These are phyloP conservation scores for Petrocephalus sullivani DNA, from an alignment of 2,797 vertebrate genomes.

Conservation along the genomic window DNA sequence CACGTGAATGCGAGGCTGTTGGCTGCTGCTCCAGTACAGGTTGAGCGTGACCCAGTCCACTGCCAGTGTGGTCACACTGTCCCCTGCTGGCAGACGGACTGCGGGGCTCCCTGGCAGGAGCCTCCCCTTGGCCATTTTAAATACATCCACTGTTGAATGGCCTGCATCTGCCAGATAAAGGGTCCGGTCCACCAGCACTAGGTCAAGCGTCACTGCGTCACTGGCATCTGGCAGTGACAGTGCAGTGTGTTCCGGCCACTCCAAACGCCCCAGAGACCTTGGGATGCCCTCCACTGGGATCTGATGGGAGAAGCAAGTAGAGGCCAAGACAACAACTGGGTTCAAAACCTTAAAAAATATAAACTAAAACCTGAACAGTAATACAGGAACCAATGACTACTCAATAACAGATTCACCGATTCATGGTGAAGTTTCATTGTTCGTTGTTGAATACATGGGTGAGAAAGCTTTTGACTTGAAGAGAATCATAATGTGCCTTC, in stretches of 20 bases:
- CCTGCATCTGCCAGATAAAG: constrained; percentile 68
- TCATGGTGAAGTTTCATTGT: background rate
- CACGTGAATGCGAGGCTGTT: constrained; percentile 58
- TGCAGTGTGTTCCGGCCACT: constrained; percentile 52
- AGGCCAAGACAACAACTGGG: background rate
- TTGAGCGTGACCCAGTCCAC: constrained; percentile 83
- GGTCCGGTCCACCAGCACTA: constrained; percentile 52
- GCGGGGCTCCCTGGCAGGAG: constrained; percentile 52
- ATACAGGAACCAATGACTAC: background rate
- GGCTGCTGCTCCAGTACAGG: constrained; percentile 77
- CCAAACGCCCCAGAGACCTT: constrained; percentile 42
- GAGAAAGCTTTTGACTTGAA: background rate
- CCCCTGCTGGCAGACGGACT: constrained; percentile 55
- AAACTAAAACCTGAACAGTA: background rate
- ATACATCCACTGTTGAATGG: constrained; percentile 56
- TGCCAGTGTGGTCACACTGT: constrained; percentile 60
- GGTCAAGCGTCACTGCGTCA: constrained; percentile 60
- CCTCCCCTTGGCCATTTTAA: constrained; percentile 57
- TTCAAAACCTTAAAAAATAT: background rate
- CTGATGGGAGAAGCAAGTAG: constrained; percentile 45
- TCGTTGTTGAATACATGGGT: background rate
- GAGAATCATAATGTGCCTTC: background rate
- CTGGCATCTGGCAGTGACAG: constrained; percentile 60
- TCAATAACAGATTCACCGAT: background rate
- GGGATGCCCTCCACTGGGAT: constrained; percentile 69